Base-by-base conservation (phyloP, 2,888 invertebrate genomes). In the Epirrhoe tristata region DNA sequence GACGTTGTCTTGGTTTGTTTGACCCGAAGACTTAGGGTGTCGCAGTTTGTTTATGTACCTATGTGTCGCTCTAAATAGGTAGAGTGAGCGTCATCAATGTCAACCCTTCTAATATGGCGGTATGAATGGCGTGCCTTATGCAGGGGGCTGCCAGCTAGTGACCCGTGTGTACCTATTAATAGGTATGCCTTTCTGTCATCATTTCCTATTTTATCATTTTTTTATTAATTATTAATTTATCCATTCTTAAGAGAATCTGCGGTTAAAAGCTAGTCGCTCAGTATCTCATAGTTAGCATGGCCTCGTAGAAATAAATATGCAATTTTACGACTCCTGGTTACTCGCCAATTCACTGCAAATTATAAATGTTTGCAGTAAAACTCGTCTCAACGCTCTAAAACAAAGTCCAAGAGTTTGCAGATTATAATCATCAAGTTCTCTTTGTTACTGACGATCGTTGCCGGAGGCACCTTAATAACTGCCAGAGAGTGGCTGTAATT, bases 341-440 rank as follows among this genome's bases (percentile, higher is more conserved):
- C 55, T 32, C 54, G 67, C 69, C 67, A 72, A 59, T 70, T 60
- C 57, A 67, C 57, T 60, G 43, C 61, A 57, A 69, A 72, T 69
- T 72, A 68, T 68, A 31, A 69, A 67, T 67, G 66, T 7, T 53
- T 16, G 65, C 62, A 31, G 24, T 55, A 34, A 58, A 71, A 55
- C 66, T 51, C 68, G 58, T 36, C 51, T 53, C 32, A 56, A 59
- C 51, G 56, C 53, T 39, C 59, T 61, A 48, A 53, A 57, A 71
- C 63, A 71, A 69, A 34, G 58, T n/a, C 36, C 58, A 34, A 43
- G 57, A 36, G 43, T 57, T 63, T 32, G 16, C 8, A 58, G 53
- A 53, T 62, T 31, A 56, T 31, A 61, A 36, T 61, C 34, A 5
- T 12, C 17, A 34, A 48, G 48, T 48, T 61, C 48, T 61, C 61